Evolutionary conservation across 1,140 invertebrate genomes (phyloP).

Genomic region (Magallana ariakensis): DNA sequence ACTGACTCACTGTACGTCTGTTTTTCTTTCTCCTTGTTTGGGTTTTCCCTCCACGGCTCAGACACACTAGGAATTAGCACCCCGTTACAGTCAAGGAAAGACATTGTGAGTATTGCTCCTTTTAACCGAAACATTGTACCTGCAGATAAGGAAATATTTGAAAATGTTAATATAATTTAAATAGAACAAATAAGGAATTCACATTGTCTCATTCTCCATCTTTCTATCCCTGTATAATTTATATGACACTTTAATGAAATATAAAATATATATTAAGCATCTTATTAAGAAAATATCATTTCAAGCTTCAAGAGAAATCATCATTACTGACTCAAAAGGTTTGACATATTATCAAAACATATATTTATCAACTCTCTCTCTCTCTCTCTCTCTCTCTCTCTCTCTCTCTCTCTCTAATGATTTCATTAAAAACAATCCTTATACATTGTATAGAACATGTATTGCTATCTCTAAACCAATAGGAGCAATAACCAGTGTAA

Average conservation of each 20-base stretch:
- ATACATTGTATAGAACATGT: too few relatives aligned
- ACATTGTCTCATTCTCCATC: neutral
- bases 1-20: conserved; percentile 48
- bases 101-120: conserved; percentile 94
- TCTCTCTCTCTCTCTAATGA: too few relatives aligned
- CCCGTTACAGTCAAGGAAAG: conserved; percentile 94
- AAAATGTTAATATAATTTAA: neutral
- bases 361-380: neutral
- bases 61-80: conserved; percentile 75
- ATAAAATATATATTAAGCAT: too few relatives aligned
- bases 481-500: neutral
- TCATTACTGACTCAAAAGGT: too few relatives aligned
- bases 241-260: too few relatives aligned
- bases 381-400: neutral
- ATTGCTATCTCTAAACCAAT: neutral
- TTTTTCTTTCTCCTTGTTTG: conserved; percentile 59
- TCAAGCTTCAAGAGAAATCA: too few relatives aligned
- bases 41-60: conserved; percentile 74
- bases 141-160: conserved; percentile 45
- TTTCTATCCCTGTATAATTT: neutral
- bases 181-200: neutral
- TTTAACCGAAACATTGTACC: conserved; percentile 97
- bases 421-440: too few relatives aligned
- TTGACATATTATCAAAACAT: too few relatives aligned
- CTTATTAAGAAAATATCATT: too few relatives aligned